A percentile compares a stretch with the other conserved stretches of the same genome.
Conservation (phyloP, 2,888 invertebrate species). For the Amiota communis region DNA sequence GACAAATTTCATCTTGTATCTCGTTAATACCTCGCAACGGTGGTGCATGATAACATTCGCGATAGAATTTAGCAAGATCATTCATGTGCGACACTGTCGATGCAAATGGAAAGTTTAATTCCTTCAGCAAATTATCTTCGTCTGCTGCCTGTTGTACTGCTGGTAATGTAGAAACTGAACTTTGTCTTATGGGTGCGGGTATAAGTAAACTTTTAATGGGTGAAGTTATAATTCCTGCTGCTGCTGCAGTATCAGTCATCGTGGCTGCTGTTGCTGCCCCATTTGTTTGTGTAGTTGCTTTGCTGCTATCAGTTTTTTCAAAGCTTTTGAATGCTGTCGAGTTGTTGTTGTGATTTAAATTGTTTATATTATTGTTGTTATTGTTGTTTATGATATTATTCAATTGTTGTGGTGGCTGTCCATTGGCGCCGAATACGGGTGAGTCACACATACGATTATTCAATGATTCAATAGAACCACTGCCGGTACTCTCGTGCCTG, state of each 20-base stretch:
- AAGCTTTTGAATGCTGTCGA: constrained; percentile 63
- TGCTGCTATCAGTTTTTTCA: constrained; percentile 52
- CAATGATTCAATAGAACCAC: constrained; percentile 64
- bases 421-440: constrained; percentile 37
- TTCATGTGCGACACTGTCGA: constrained; percentile 71
- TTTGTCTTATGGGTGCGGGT: constrained; percentile 52
- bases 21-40: constrained; percentile 64
- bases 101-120: constrained; percentile 74
- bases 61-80: constrained; percentile 73
- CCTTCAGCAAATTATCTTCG: constrained; percentile 72
- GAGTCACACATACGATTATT: constrained; percentile 61
- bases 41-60: constrained; percentile 73
- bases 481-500: constrained; percentile 58
- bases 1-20: constrained; percentile 51
- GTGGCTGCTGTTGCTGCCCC: constrained; percentile 28
- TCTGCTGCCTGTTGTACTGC: constrained; percentile 53
- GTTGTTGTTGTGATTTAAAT: constrained; percentile 60
- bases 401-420: constrained; percentile 45
- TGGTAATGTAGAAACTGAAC: constrained; percentile 45
- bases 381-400: constrained; percentile 43
- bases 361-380: constrained; percentile 47
- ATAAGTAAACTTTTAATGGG: constrained; percentile 69
- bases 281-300: constrained; percentile 15
- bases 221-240: constrained; percentile 45
- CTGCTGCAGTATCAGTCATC: constrained; percentile 28